These are phyloP conservation scores for Hestina assimilis DNA, from an alignment of 1,140 invertebrate genomes.

Conservation along the genomic window DNA sequence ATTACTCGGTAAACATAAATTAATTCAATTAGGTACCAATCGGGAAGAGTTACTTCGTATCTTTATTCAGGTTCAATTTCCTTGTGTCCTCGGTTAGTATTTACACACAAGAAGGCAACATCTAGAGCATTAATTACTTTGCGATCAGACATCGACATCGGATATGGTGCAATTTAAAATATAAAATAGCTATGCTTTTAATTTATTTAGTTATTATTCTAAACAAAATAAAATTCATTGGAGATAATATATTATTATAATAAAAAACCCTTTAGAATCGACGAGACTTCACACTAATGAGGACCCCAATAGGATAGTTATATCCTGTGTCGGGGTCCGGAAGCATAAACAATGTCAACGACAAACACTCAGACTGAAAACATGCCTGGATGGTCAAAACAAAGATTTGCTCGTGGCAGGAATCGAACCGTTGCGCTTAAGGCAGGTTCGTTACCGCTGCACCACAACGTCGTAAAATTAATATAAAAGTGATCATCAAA, in stretches of 20 bases:
- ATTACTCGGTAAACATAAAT: slow-evolving; percentile 23
- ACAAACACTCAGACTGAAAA: no score
- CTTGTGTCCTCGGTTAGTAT: slow-evolving; percentile 28
- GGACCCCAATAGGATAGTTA: no score
- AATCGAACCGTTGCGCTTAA: no score
- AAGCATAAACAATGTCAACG: no score
- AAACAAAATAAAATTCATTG: not conserved
- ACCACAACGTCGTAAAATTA: no score
- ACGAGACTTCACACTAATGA: no score
- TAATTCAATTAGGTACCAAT: slow-evolving; percentile 26
- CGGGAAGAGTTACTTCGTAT: slow-evolving; percentile 13
- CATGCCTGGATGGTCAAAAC: no score
- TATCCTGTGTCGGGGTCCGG: no score
- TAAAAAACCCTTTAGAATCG: no score
- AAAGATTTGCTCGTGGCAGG: no score
- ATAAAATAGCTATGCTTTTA: not conserved
- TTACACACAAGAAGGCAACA: slow-evolving; percentile 50
- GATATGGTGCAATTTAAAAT: slow-evolving; percentile 27
- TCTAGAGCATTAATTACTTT: slow-evolving; percentile 57
- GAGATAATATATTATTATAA: not conserved
- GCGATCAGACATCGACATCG: slow-evolving; percentile 40
- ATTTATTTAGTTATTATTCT: not conserved
- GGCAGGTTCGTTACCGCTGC: no score
- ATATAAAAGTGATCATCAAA: no score
- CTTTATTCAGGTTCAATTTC: slow-evolving; percentile 36